These are phyloP conservation scores for Zaprionus kolodkinae DNA, from an alignment of 1,140 invertebrate genomes.

Conservation along the genomic window DNA sequence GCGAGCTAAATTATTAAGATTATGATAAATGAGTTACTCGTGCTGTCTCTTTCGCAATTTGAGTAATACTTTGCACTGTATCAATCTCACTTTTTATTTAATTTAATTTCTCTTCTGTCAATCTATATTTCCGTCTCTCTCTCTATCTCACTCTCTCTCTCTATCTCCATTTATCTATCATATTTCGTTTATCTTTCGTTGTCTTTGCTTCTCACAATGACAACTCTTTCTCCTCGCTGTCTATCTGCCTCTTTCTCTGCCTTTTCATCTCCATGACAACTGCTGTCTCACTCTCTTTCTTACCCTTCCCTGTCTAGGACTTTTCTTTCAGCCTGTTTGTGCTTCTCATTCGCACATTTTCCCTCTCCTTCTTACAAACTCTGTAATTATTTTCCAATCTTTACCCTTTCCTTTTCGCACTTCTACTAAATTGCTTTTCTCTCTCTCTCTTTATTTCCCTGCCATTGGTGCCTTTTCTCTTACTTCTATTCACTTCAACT, in stretches of 20 bases:
- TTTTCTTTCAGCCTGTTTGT: no score
- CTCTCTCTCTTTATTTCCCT: not conserved
- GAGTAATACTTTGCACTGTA: not conserved
- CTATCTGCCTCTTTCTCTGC: not conserved
- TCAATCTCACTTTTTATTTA: not conserved
- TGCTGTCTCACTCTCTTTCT: not conserved
- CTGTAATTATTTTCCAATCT: not conserved
- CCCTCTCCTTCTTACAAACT: not conserved
- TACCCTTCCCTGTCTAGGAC: no score
- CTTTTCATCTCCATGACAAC: not conserved
- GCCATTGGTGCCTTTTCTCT: not conserved
- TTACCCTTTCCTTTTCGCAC: not conserved
- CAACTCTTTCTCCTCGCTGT: not conserved
- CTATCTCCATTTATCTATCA: no score
- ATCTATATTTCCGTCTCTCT: not conserved
- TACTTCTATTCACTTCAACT: not conserved
- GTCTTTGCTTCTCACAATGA: not conserved
- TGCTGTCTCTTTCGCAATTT: not conserved
- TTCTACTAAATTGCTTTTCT: not conserved
- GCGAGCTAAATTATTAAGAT: conserved; percentile 23
- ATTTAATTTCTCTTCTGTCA: no score
- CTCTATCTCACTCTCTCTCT: not conserved
- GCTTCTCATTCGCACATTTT: not conserved
- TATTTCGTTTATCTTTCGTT: not conserved
- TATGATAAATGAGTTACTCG: conserved; percentile 35